These are phyloP conservation scores for Alauda arvensis DNA, from an alignment of 2,797 vertebrate genomes.

Conservation along the genomic window DNA sequence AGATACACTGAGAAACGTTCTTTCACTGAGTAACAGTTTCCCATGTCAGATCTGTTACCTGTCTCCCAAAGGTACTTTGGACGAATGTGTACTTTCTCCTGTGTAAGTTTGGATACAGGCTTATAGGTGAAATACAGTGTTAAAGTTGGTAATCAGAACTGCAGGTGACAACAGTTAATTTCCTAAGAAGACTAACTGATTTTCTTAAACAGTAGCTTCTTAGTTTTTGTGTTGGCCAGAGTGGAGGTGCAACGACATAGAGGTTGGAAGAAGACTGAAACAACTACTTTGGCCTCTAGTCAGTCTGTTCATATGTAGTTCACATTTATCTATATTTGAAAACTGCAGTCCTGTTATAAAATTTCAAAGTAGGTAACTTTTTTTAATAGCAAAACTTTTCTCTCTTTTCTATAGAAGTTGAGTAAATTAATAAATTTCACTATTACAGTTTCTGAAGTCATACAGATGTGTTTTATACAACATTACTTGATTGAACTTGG, in stretches of 20 bases:
- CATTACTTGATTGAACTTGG: rapidly evolving
- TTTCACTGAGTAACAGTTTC: neutral
- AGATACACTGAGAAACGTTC: neutral
- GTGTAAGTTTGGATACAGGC: neutral
- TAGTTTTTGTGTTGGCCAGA: neutral
- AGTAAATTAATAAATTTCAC: neutral
- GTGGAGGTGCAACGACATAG: neutral
- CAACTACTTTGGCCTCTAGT: neutral
- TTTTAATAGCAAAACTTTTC: neutral
- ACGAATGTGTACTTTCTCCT: neutral
- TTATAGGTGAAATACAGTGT: neutral
- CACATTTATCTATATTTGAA: neutral
- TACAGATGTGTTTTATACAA: neutral
- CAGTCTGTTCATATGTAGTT: neutral
- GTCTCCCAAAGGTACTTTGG: neutral
- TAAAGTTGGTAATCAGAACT: neutral
- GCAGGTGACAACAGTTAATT: neutral
- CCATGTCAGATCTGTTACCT: neutral
- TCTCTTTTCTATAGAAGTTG: neutral
- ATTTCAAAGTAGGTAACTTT: neutral
- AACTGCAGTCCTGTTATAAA: neutral
- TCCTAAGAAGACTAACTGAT: neutral
- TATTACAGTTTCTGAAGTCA: neutral
- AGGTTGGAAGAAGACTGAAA: neutral
- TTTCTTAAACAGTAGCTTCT: neutral